A percentile compares a stretch with the other conserved stretches of the same genome.
Evolutionary conservation across 2,888 invertebrate genomes (phyloP).

Genomic region (Micoletzkya japonica): DNA sequence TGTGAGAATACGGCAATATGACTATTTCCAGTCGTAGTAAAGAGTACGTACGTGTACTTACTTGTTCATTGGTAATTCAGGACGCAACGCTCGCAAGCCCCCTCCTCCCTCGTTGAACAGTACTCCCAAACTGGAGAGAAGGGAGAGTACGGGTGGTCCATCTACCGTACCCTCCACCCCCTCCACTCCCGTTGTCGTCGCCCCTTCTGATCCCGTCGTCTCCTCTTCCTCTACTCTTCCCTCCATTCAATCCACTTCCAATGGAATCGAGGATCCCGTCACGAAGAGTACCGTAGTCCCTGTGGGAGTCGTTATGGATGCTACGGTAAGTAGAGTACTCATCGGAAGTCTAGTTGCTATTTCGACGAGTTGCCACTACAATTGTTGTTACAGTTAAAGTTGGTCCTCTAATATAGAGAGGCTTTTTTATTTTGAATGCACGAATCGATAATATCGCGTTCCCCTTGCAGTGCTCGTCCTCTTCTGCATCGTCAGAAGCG

Average conservation of each 20-base stretch:
- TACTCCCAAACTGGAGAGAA: neutral
- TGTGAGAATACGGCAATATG: neutral
- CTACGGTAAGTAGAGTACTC: neutral
- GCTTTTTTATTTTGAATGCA: neutral
- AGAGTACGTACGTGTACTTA: too few species aligned
- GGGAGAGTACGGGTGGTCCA: too few species aligned
- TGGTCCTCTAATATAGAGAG: neutral
- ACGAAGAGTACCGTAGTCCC: constrained; percentile 25
- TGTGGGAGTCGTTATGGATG: constrained; percentile 18
- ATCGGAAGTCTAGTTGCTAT: neutral
- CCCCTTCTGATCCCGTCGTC: neutral
- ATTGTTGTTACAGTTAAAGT: neutral
- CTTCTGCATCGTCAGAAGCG: constrained; percentile 16
- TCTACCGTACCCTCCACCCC: too few species aligned
- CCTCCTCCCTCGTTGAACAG: neutral
- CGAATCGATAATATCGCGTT: neutral
- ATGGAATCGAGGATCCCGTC: constrained; percentile 19
- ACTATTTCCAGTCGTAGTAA: too few species aligned
- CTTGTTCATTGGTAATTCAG: too few species aligned
- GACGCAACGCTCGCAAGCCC: neutral
- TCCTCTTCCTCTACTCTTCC: neutral
- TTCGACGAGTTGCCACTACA: neutral
- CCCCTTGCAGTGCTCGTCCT: constrained; percentile 19
- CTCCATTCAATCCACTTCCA: constrained; percentile 1
- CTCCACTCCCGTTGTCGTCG: neutral